phyloP scores from a whole-genome alignment of 2,888 invertebrate species.

The Diadegma fenestrale region DNA sequence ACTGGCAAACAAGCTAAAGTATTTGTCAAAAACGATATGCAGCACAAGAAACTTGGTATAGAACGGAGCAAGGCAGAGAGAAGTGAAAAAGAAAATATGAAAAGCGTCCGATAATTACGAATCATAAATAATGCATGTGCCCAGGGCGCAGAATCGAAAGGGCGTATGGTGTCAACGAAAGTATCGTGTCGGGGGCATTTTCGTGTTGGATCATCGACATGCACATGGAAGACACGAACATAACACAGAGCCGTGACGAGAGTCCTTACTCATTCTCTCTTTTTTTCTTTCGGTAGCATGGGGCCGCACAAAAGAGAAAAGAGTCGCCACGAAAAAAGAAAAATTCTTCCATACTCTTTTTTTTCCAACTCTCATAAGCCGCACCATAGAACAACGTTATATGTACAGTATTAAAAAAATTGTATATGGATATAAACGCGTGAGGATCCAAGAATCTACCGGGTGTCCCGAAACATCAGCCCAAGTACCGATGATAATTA shows the following conservation, averaged over 20 bases:
- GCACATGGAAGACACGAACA: conserved; percentile 56
- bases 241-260: conserved; percentile 54
- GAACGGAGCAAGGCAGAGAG: background rate
- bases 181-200: background rate
- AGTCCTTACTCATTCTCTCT: conserved; percentile 6
- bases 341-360: conserved; percentile 54
- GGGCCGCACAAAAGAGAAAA: conserved; percentile 71
- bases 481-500: background rate
- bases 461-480: background rate
- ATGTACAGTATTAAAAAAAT: conserved; percentile 17
- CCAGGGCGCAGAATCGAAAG: background rate
- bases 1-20: conserved; percentile 33
- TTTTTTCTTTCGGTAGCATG: conserved; percentile 52
- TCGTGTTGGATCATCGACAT: conserved; percentile 18
- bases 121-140: conserved; percentile 65
- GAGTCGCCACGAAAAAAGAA: conserved; percentile 65
- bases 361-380: conserved; percentile 56
- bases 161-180: background rate
- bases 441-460: background rate
- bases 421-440: conserved; percentile 18
- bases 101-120: conserved; percentile 64
- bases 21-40: conserved; percentile 39
- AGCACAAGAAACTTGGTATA: background rate
- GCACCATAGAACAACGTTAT: conserved; percentile 52
- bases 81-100: conserved; percentile 47